Evolutionary conservation across 2,797 vertebrate genomes (phyloP).

Genomic region (Glyptemys insculpta): DNA sequence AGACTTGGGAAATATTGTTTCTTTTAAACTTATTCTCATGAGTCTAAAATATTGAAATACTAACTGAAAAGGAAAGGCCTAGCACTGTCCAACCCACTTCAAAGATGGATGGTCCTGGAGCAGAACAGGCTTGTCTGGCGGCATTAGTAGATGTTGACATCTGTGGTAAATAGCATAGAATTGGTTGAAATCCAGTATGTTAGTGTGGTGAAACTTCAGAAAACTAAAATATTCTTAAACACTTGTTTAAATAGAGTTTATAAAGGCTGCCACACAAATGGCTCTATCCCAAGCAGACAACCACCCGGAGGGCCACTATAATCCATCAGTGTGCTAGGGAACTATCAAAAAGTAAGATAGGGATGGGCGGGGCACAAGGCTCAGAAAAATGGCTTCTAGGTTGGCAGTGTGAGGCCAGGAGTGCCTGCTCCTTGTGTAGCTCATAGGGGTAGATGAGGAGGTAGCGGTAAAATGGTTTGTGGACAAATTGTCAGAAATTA

Average conservation of each 20-base stretch:
- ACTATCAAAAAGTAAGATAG: not conserved
- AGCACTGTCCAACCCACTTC: not conserved
- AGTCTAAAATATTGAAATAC: not conserved
- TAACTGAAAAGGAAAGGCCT: not conserved
- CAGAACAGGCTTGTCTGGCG: not conserved
- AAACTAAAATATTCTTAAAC: conserved; percentile 37
- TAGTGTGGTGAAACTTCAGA: conserved; percentile 19
- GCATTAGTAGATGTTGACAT: conserved; percentile 17
- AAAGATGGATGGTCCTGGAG: not conserved
- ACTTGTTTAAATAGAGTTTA: conserved; percentile 20
- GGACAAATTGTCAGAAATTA: not conserved
- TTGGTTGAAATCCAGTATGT: not conserved
- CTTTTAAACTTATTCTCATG: not conserved
- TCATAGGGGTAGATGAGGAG: not conserved
- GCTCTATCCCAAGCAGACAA: not conserved
- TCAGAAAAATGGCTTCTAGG: not conserved
- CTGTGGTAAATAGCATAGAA: not conserved
- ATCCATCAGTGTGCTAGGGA: not conserved
- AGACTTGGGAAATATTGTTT: not conserved
- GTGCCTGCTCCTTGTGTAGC: not conserved
- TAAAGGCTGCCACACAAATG: not conserved
- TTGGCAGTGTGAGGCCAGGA: not conserved
- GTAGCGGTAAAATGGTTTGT: not conserved
- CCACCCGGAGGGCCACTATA: not conserved
- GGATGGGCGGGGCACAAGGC: not conserved